Evolutionary conservation across 2,888 invertebrate genomes (phyloP).

Genomic region (Euproctis similis): DNA sequence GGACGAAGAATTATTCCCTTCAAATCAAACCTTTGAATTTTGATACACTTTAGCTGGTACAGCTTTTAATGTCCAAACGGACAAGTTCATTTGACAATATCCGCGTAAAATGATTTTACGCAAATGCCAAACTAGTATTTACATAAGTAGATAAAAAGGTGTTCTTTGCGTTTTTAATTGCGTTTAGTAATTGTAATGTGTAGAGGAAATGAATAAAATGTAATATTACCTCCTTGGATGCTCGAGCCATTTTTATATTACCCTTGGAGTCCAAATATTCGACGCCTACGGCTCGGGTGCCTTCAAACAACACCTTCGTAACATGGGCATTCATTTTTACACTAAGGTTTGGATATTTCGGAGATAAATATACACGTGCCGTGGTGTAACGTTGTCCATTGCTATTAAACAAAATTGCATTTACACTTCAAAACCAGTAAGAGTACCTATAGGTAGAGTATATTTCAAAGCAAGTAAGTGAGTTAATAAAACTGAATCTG

Average conservation of each 20-base stretch:
- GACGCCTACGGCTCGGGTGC: conserved; percentile 65
- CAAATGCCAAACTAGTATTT: no score
- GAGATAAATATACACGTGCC: conserved; percentile 70
- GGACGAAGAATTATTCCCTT: no score
- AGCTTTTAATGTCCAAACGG: no score
- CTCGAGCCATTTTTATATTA: conserved; percentile 45
- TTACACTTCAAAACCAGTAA: neutral
- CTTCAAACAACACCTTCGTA: conserved; percentile 67
- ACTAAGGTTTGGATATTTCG: conserved; percentile 69
- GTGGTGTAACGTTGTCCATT: conserved; percentile 77
- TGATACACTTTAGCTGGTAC: no score
- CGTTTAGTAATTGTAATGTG: no score
- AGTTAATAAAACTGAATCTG: conserved; percentile 3
- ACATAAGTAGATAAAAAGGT: no score
- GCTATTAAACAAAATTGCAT: conserved; percentile 34
- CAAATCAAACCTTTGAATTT: no score
- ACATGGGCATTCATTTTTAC: conserved; percentile 75
- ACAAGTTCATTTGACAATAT: no score
- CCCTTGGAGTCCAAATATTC: conserved; percentile 66
- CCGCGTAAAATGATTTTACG: no score
- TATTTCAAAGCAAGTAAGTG: no score
- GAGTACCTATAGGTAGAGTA: neutral
- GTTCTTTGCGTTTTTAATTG: no score
- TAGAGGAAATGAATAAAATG: neutral
- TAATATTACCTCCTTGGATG: conserved; percentile 63